Evolutionary conservation across 2,888 invertebrate species (phyloP).

Genomic region (Pilophorus perplexus): DNA sequence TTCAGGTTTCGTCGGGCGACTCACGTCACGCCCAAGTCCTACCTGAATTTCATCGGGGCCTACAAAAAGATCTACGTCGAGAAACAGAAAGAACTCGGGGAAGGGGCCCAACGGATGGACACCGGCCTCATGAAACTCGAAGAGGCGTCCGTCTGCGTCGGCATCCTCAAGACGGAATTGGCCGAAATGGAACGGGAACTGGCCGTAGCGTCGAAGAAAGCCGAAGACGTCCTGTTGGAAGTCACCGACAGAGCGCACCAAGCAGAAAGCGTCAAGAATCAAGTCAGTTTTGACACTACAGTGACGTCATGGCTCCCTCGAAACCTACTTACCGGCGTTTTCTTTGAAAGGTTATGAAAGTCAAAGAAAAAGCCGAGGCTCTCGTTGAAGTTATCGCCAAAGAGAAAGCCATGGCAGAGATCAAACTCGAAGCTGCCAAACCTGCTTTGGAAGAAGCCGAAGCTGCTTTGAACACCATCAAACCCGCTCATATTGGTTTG

Average conservation of each 20-base stretch:
- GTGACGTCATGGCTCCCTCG: no score
- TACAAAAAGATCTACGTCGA: constrained; percentile 91
- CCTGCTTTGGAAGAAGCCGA: constrained; percentile 95
- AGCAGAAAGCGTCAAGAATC: constrained; percentile 92
- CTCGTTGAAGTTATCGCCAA: constrained; percentile 80
- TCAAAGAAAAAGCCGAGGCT: constrained; percentile 92
- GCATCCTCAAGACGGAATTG: constrained; percentile 84
- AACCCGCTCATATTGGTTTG: constrained; percentile 84
- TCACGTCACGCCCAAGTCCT: constrained; percentile 96
- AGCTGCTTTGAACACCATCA: constrained; percentile 90
- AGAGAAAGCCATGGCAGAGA: constrained; percentile 88
- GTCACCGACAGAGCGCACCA: constrained; percentile 92
- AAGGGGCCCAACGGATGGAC: constrained; percentile 90
- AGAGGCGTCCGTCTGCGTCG: constrained; percentile 91
- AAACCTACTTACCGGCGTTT: neutral
- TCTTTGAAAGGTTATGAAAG: constrained; percentile 68
- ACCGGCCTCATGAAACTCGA: constrained; percentile 91
- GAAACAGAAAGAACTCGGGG: constrained; percentile 84
- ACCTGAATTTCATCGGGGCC: constrained; percentile 89
- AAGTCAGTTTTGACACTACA: constrained; percentile 53
- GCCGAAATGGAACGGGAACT: constrained; percentile 93
- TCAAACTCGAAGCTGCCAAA: constrained; percentile 90
- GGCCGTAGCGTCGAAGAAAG: constrained; percentile 83
- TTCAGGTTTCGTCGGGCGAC: constrained; percentile 80
- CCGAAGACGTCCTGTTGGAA: constrained; percentile 62